A percentile compares a stretch with the other conserved stretches of the same genome.
These are phyloP conservation scores for Prosopocoilus inquinatus DNA, from an alignment of 2,888 invertebrate species.

Conservation along the genomic window DNA sequence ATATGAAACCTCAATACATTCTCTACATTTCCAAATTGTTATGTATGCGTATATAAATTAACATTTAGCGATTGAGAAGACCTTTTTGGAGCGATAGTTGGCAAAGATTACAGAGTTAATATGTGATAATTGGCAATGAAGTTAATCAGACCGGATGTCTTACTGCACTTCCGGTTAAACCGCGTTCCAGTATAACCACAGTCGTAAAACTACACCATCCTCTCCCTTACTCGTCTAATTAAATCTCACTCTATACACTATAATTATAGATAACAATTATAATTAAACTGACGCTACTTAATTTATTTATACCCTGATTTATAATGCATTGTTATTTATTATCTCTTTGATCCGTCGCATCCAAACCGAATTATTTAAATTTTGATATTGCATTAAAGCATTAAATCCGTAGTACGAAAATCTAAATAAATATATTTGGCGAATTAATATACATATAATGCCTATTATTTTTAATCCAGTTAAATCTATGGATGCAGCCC, in stretches of 20 bases:
- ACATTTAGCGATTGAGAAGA: neutral
- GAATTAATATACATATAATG: no score
- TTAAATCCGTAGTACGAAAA: no score
- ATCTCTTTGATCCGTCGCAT: no score
- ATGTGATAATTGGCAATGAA: conserved; percentile 29
- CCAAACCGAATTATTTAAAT: no score
- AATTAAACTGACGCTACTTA: neutral
- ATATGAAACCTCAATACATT: no score
- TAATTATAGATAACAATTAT: neutral
- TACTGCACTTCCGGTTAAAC: conserved; percentile 24
- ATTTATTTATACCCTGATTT: no score
- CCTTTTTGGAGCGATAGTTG: conserved; percentile 5
- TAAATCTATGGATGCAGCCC: no score
- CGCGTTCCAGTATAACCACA: conserved; percentile 21
- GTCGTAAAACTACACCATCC: conserved; percentile 20
- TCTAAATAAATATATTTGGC: no score
- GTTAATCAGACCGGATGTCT: conserved; percentile 28
- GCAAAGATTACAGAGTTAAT: conserved; percentile 23
- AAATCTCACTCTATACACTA: conserved; percentile 21
- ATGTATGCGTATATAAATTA: neutral
- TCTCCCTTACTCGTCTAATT: conserved; percentile 25
- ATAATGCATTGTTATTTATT: no score
- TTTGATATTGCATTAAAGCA: no score
- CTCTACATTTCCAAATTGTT: neutral
- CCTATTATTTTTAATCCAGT: no score